Percentiles rank a stretch among this genome's conserved stretches.
These are phyloP conservation scores for Psylliodes chrysocephalus DNA, from an alignment of 2,888 invertebrate species.

Conservation along the genomic window DNA sequence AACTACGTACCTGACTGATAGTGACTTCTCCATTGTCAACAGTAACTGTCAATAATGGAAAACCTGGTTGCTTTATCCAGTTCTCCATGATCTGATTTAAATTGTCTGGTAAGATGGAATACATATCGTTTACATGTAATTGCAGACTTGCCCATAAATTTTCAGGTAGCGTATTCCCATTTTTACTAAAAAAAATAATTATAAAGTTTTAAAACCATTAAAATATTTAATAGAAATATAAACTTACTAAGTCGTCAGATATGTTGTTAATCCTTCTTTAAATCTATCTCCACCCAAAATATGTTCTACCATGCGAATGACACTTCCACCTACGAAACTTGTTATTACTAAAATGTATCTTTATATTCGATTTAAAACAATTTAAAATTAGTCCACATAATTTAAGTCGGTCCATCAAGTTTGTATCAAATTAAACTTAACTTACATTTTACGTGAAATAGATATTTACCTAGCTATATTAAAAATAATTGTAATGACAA, in stretches of 20 bases:
- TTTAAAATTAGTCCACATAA: no score
- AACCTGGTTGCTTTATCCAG: conserved; percentile 44
- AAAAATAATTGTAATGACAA: no score
- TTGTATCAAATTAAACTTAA: no score
- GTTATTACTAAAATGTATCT: no score
- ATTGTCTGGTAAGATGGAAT: conserved; percentile 23
- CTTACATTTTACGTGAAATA: no score
- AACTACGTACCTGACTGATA: conserved; percentile 43
- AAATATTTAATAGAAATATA: not conserved
- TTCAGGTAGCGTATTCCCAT: conserved; percentile 21
- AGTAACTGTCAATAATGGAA: conserved; percentile 52
- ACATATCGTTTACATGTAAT: conserved; percentile 57
- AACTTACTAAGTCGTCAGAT: conserved; percentile 44
- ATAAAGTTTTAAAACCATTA: conserved; percentile 10
- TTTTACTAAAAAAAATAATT: conserved; percentile 29
- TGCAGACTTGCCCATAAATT: conserved; percentile 38
- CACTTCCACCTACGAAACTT: conserved; percentile 40
- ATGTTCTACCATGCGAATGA: conserved; percentile 49
- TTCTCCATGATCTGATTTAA: conserved; percentile 37
- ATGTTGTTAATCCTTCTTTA: conserved; percentile 41
- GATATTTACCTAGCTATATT: no score
- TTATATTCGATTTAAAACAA: no score
- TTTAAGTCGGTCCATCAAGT: no score
- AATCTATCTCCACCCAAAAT: conserved; percentile 44
- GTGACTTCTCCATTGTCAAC: conserved; percentile 28